Evolutionary conservation across 2,113 vertebrate genomes (phyloP), one percentile per base, ranked within the genome.

Genomic region (Willisornis vidua): DNA sequence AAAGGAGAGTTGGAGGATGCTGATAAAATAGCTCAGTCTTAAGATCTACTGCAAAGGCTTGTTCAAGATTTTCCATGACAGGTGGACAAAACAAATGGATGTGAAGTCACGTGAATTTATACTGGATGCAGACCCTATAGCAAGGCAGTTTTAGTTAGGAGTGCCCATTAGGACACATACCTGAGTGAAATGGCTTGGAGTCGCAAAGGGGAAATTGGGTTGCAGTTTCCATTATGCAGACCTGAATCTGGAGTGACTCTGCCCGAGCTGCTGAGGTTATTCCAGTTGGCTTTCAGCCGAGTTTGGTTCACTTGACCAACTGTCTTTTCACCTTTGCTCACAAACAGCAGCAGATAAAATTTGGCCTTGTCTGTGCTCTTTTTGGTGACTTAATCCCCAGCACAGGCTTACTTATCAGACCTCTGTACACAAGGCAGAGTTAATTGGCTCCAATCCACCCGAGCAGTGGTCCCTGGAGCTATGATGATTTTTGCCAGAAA

Each of bases 301-400:
- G 16, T 59, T 89, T 59, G 76, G 39, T 81, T 90, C 35, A 17
- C 78, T 95, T 65, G 76, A 77, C 87, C 90, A 77, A 46, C 82
- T 87, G 20, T 83, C 89, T 88, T 74, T 94, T 87, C 86, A 94
- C 97, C 90, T 94, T 92, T 92, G 87, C 82, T 94, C 43, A 0
- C 94, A 96, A 97, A 96, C 79, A 90, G 85, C 91, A 91, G 95
- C 87, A 94, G 97, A 96, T 95, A 96, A 97, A 90, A 67, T 48
- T 18, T 83, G 85, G 68, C 92, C 86, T 95, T 94, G 91, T 94
- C 87, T 96, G 86, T 79, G 76, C 80, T 88, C 71, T 59, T 84
- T 66, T 58, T 89, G 92, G 95, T 80, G 94, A 63, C 92, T 96
- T 95, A 95, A 96, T 94, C 93, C 85, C 49, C 73, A 74, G 91